Conservation (phyloP, 2,888 invertebrate genomes). For the Tricholauxania praeusta region DNA sequence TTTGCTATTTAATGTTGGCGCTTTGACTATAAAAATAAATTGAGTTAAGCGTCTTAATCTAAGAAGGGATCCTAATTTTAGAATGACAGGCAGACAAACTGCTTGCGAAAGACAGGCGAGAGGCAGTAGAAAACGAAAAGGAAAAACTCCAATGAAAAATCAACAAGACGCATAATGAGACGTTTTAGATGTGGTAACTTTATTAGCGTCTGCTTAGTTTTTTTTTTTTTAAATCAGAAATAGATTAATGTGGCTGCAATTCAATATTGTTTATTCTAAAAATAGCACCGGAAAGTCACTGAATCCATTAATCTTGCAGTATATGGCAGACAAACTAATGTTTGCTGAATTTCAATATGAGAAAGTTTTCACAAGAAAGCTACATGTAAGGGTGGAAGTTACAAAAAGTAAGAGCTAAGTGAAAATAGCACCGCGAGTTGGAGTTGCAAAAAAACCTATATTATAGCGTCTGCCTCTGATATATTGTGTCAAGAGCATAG, state of each 20-base stretch:
- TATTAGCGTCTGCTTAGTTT: not conserved
- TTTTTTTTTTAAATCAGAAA: not conserved
- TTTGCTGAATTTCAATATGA: too few relatives aligned
- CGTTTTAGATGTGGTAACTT: not conserved
- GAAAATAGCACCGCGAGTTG: too few relatives aligned
- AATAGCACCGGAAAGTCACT: slow-evolving; percentile 12
- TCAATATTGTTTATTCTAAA: not conserved
- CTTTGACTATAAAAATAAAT: not conserved
- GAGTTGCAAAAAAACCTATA: too few relatives aligned
- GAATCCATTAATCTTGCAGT: slow-evolving; percentile 2
- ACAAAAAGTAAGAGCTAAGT: too few relatives aligned
- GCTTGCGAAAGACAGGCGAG: not conserved
- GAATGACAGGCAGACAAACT: slow-evolving; percentile 20
- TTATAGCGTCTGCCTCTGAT: too few relatives aligned
- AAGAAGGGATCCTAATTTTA: slow-evolving; percentile 21
- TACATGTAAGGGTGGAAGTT: too few relatives aligned
- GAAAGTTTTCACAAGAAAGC: too few relatives aligned
- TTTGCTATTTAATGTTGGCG: too few relatives aligned
- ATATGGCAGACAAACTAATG: too few relatives aligned
- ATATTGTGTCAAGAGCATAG: too few relatives aligned
- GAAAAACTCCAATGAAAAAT: too few relatives aligned
- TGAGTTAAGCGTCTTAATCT: slow-evolving; percentile 24
- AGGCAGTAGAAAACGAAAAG: not conserved
- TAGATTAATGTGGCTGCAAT: not conserved
- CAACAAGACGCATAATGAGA: not conserved